phyloP scores from a whole-genome alignment of 2,113 vertebrate species.

The Sterna hirundo region DNA sequence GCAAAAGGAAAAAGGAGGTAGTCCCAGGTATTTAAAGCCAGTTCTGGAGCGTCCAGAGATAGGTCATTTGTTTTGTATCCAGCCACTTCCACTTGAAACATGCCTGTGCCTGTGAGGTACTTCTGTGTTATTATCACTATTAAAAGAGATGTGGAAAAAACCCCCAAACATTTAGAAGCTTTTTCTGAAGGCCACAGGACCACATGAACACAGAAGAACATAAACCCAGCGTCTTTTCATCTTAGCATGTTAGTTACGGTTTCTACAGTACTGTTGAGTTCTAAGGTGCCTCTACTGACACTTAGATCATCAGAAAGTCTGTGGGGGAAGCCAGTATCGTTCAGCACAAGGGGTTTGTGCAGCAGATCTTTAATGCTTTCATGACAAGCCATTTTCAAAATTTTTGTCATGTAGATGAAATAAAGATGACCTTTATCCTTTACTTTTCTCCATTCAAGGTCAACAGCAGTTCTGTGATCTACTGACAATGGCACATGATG shows the following conservation, averaged over 20 bases:
- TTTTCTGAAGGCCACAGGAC: background rate
- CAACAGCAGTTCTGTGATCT: constrained; percentile 5
- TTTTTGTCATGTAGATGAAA: background rate
- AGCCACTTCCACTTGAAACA: background rate
- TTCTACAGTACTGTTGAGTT: background rate
- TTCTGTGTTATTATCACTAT: background rate
- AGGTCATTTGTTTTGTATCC: background rate
- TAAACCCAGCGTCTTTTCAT: background rate
- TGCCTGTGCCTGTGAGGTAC: background rate
- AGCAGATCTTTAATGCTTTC: background rate
- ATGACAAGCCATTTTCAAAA: background rate
- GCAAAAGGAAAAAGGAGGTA: background rate
- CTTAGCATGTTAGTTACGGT: background rate
- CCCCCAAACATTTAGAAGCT: background rate
- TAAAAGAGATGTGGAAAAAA: background rate
- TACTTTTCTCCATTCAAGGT: background rate
- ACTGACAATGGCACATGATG: background rate
- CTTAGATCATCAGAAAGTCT: background rate
- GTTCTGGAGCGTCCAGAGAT: background rate
- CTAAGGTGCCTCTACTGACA: background rate
- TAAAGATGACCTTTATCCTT: constrained; percentile 22
- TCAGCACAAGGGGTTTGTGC: background rate
- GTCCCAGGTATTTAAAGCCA: background rate
- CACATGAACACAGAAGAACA: background rate
- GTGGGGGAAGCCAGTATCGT: background rate